A percentile compares a stretch with the other conserved stretches of the same genome.
Conservation (phyloP, 2,797 vertebrate genomes). For the Anguilla megastoma region DNA sequence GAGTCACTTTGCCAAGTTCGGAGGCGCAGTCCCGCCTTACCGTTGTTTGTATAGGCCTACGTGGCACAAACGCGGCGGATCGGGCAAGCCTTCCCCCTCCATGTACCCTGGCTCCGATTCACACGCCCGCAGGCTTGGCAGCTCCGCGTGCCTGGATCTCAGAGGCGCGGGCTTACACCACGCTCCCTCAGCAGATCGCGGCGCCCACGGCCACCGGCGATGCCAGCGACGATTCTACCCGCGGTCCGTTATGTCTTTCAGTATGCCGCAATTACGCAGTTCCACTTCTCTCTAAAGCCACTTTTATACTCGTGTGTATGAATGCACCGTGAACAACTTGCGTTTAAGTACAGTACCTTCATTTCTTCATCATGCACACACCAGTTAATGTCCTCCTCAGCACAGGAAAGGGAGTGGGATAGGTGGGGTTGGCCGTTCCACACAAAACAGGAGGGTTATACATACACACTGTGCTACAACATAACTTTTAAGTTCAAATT, state of each 20-base stretch:
- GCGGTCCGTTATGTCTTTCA: background rate
- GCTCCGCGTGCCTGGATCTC: background rate
- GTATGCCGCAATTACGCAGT: background rate
- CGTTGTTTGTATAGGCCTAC: no score
- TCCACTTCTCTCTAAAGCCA: background rate
- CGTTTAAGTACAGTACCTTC: background rate
- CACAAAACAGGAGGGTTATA: background rate
- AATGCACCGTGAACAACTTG: background rate
- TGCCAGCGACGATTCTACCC: background rate
- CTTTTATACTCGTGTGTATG: background rate
- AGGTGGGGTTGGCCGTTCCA: background rate
- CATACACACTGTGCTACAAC: background rate
- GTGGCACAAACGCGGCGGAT: background rate
- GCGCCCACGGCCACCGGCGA: background rate
- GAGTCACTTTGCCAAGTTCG: background rate
- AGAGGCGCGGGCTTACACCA: background rate
- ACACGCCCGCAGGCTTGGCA: background rate
- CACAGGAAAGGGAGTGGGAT: background rate
- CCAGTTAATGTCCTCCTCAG: background rate
- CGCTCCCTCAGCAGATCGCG: background rate
- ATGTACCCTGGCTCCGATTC: background rate
- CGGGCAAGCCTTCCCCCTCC: background rate
- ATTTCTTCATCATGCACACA: background rate
- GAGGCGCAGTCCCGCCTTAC: background rate
- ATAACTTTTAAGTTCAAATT: constrained; percentile 56